Evolutionary conservation across 2,113 vertebrate species (phyloP).

Genomic region (Melozone crissalis): DNA sequence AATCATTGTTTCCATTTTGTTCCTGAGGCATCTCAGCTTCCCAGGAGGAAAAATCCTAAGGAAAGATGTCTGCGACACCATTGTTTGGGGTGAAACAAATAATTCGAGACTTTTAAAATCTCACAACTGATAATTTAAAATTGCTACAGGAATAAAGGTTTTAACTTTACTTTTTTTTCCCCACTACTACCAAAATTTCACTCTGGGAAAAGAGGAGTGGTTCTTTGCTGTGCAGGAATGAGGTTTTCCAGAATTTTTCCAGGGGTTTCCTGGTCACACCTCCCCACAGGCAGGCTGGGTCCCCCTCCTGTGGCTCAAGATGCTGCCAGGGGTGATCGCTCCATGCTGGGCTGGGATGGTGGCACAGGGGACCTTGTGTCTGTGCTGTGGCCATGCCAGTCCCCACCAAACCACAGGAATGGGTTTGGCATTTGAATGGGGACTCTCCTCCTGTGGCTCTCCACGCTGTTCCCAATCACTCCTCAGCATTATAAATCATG

Average conservation of each 20-base stretch:
- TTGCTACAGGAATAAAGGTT: not conserved
- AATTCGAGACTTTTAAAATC: not conserved
- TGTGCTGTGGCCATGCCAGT: fast-evolving
- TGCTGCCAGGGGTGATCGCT: not conserved
- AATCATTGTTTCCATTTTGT: too few relatives aligned
- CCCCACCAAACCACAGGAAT: fast-evolving
- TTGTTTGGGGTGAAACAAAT: not conserved
- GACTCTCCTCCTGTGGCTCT: not conserved
- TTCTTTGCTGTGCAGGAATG: not conserved
- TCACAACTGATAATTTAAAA: not conserved
- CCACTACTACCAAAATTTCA: not conserved
- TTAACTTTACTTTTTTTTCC: fast-evolving
- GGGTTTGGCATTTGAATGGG: fast-evolving
- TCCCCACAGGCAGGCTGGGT: too few relatives aligned
- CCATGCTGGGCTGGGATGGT: not conserved
- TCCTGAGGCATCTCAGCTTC: too few relatives aligned
- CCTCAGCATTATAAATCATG: not conserved
- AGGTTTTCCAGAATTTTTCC: not conserved
- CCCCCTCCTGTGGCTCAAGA: not conserved
- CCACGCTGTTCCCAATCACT: not conserved
- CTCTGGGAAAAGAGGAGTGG: fast-evolving
- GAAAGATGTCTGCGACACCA: too few relatives aligned
- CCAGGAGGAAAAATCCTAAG: too few relatives aligned
- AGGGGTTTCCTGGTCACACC: fast-evolving
- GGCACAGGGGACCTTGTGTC: not conserved